phyloP scores from a whole-genome alignment of 2,888 invertebrate species.

The Erynnis tages region DNA sequence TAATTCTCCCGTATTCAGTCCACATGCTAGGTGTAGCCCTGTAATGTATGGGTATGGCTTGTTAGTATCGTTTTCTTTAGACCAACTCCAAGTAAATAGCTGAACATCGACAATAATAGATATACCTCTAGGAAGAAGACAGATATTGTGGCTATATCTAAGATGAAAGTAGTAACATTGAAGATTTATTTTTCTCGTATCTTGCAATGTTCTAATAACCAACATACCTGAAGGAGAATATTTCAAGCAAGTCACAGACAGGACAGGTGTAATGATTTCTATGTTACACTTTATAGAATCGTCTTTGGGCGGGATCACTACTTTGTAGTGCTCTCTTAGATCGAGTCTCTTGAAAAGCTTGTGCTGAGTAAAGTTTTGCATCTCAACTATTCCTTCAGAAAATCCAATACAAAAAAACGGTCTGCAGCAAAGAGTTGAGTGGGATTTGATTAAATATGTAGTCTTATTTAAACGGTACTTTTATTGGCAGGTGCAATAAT shows the following conservation, averaged over 20 bases:
- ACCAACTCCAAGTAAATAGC: no score
- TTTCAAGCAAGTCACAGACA: constrained; percentile 68
- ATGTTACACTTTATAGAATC: constrained; percentile 56
- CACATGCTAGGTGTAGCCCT: constrained; percentile 82
- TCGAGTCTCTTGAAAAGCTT: constrained; percentile 49
- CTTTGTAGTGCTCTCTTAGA: constrained; percentile 54
- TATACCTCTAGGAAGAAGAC: no score
- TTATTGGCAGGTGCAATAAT: neutral
- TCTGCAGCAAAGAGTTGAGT: constrained; percentile 46
- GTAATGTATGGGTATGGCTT: neutral
- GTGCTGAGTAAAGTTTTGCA: constrained; percentile 67
- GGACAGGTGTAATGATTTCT: constrained; percentile 48
- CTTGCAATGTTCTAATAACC: no score
- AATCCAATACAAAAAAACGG: constrained; percentile 72
- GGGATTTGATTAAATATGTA: no score
- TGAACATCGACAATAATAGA: no score
- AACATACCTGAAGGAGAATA: constrained; percentile 82
- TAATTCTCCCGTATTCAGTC: constrained; percentile 80
- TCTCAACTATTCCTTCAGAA: constrained; percentile 64
- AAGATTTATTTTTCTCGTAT: no score
- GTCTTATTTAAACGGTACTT: no score
- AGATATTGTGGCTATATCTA: neutral
- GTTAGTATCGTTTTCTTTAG: no score
- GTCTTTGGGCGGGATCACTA: constrained; percentile 54
- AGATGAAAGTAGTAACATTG: neutral